Evolutionary conservation across 2,797 vertebrate genomes (phyloP), one percentile per base, ranked within the genome.

Genomic region (Sebastes vulpes): DNA sequence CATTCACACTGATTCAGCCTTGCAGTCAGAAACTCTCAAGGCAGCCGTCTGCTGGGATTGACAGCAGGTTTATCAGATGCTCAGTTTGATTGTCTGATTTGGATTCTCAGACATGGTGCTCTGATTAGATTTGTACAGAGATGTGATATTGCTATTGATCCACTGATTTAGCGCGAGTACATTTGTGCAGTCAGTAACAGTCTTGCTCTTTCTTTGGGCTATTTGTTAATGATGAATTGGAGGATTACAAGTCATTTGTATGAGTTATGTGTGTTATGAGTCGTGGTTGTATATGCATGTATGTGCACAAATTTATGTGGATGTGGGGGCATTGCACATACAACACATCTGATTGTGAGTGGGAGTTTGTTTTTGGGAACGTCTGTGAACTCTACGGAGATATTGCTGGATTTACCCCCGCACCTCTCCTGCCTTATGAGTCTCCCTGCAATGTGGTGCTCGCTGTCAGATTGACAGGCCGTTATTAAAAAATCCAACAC

Each of bases 401-500:
- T 93, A 94, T 95, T 93, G 90, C 91, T 89, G 87, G 92, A 93
- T 95, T 95, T 95, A 85, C 82, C 92, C 86, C 79, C 72, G 79
- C 78, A 79, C 88, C 88, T 90, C 87, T 68, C 70, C 86, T 81
- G 83, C 77, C 86, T 94, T 95, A 95, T 95, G 88, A 95, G 93
- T 73, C 87, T 90, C 90, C 84, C 85, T 87, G 86, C 91, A 92
- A 89, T 89, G 92, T 88, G 80, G 75, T 76, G 83, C 88, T 89
- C 82, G 53, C 83, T 76, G 85, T 89, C 77, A 89, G 95, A 97
- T 92, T 96, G 96, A 96, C 96, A 96, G 95, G 86, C 84, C 63
- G 86, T 94, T 97, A 96, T 97, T 96, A 96, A 96, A 95, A 93
- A 96, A 94, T 77, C 87, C 86, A 91, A 88, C 89, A 92, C 85